Conservation (phyloP, 1,140 invertebrate genomes). For the Sycobia sp. region DNA sequence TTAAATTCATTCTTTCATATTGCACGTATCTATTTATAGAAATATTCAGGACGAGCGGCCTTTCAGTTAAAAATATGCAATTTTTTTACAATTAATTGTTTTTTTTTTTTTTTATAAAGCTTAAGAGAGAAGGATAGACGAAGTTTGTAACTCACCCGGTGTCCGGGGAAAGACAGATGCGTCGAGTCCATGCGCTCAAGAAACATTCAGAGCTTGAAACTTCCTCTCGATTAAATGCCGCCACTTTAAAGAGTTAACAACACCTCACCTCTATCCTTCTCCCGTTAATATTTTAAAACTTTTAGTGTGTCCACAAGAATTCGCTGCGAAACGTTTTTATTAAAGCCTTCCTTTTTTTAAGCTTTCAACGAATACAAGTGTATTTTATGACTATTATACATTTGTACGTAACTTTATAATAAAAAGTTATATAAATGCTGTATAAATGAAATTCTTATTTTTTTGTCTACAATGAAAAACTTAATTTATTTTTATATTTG, state of each 20-base stretch:
- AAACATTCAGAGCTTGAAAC: slow-evolving; percentile 32
- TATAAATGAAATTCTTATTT: too few species aligned
- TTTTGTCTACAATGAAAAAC: slow-evolving; percentile 23
- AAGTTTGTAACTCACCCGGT: slow-evolving; percentile 56
- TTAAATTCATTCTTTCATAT: neutral
- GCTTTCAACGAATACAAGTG: too few species aligned
- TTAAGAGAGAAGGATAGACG: slow-evolving; percentile 61
- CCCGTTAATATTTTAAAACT: slow-evolving; percentile 42
- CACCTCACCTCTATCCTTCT: slow-evolving; percentile 58
- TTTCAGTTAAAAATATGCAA: too few species aligned
- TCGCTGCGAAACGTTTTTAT: slow-evolving; percentile 34
- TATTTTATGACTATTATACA: too few species aligned
- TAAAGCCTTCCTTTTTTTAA: slow-evolving; percentile 19
- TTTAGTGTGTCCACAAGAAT: slow-evolving; percentile 16
- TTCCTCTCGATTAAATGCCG: slow-evolving; percentile 39
- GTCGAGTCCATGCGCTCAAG: slow-evolving; percentile 21
- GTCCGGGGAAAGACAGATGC: slow-evolving; percentile 10
- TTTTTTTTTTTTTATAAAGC: neutral
- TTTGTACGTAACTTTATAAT: too few species aligned
- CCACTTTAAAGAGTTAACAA: slow-evolving; percentile 16
- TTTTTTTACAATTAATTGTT: neutral
- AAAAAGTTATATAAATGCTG: too few species aligned
- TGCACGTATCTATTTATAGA: too few species aligned
- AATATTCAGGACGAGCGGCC: too few species aligned
- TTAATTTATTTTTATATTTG: neutral